Base-by-base conservation (phyloP, 1,140 invertebrate species). In the Ceratosolen solmsi region DNA sequence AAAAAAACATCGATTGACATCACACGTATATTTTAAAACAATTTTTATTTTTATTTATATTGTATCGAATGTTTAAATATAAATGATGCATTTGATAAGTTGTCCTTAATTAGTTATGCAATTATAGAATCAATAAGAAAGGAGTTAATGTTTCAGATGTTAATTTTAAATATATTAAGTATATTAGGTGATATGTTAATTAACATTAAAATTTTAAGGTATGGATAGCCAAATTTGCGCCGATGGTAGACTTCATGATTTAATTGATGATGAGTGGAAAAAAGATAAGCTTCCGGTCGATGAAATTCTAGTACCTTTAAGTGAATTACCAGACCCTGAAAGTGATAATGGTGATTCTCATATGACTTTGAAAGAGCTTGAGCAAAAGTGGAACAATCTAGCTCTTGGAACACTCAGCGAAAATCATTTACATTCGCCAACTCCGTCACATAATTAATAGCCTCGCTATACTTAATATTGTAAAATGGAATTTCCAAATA, bases 311-410 rank as follows among this genome's bases (percentile, higher is more conserved):
- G 97, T 99, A 17, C 97, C 98, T 15, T 87, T 95, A 63, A 93
- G 95, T 84, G 97, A 99, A 92, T 91, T 99, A 46, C 96, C 97
- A 9, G 97, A 98, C 92, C 96, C 96, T 1, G 98, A 99, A 90
- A 97, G 97, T 41, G 97, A 99, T 88, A 97, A 97, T 88, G 96
- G 96, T 30, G 97, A 98, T 89, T 95, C 95, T 56, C 95, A 96
- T 86, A 94, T 98, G 87, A 98, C 97, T 4, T 90, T 98, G 0
- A 96, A 95, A 87, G 97, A 99, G 89, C 95, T 98, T 87, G 96
- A 98, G 88, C 95, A 97, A 89, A 97, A 96, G 92, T 98, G 96
- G 96, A 94, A 93, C 72, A 96, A 97, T 91, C 90, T 97, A 77
- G 95, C 94, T 60, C 90, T 98, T 30, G 92, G 92, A 38, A 92